Conservation (phyloP, 2,888 invertebrate genomes). For the Andrena trimmerana region DNA sequence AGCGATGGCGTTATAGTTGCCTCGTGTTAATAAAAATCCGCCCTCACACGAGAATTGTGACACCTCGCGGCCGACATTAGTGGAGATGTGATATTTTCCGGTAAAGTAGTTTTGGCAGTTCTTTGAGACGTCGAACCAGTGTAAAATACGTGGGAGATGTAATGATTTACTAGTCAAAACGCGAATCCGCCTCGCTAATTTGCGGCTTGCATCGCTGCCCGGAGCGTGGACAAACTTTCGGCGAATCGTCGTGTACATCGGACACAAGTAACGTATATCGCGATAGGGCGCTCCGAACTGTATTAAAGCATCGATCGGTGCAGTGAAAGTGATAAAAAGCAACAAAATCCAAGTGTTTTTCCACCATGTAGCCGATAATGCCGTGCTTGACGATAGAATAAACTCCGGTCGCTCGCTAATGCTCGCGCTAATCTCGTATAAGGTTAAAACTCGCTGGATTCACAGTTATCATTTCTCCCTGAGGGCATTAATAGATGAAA, state of each 20-base stretch:
- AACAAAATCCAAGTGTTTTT: slow-evolving; percentile 29
- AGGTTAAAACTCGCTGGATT: slow-evolving; percentile 54
- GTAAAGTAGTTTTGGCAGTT: slow-evolving; percentile 47
- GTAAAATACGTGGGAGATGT: slow-evolving; percentile 15
- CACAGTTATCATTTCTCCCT: slow-evolving; percentile 25
- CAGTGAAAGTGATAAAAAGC: slow-evolving; percentile 45
- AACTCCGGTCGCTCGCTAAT: slow-evolving; percentile 19
- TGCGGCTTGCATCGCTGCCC: slow-evolving; percentile 10
- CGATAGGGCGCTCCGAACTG: slow-evolving; percentile 51
- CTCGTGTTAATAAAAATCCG: neutral
- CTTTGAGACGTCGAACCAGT: neutral
- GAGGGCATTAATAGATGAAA: slow-evolving; percentile 61
- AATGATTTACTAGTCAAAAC: slow-evolving; percentile 1
- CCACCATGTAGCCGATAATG: slow-evolving; percentile 35
- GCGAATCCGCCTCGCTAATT: slow-evolving; percentile 9
- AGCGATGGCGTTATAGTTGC: slow-evolving; percentile 10
- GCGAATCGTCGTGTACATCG: slow-evolving; percentile 27
- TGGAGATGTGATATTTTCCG: slow-evolving; percentile 53
- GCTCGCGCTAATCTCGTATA: slow-evolving; percentile 36
- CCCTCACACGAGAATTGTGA: slow-evolving; percentile 33
- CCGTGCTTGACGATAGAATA: slow-evolving; percentile 18
- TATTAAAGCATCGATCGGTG: slow-evolving; percentile 64
- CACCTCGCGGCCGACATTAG: slow-evolving; percentile 57
- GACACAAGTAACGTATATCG: slow-evolving; percentile 41
- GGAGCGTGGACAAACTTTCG: slow-evolving; percentile 19